phyloP scores from a whole-genome alignment of 2,113 vertebrate genomes.

The Sisor rabdophorus region DNA sequence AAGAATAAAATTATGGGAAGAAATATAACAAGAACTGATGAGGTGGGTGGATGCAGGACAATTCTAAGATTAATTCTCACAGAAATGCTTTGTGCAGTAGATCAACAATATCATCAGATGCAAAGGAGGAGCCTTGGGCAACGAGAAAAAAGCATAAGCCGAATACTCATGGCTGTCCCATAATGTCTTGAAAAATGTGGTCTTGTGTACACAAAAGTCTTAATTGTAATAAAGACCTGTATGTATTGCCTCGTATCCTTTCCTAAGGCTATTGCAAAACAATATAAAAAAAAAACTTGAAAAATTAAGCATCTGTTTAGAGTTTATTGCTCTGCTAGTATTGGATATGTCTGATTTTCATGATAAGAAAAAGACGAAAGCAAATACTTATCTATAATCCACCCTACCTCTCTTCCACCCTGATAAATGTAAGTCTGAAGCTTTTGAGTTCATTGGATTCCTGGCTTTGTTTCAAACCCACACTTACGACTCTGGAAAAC shows the following conservation, averaged over 20 bases:
- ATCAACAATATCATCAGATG: slow-evolving; percentile 61
- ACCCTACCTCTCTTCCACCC: slow-evolving; percentile 39
- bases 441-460: slow-evolving; percentile 50
- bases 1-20: slow-evolving; percentile 20
- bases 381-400: slow-evolving; percentile 23
- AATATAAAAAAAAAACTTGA: slow-evolving; percentile 9
- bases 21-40: slow-evolving; percentile 30
- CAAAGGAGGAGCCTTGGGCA: slow-evolving; percentile 48
- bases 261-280: neutral
- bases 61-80: slow-evolving; percentile 84
- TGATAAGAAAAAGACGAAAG: slow-evolving; percentile 23
- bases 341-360: slow-evolving; percentile 22
- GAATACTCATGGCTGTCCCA: neutral
- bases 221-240: neutral
- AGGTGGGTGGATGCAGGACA: slow-evolving; percentile 56
- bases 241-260: slow-evolving; percentile 17
- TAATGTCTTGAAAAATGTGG: slow-evolving; percentile 4
- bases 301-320: slow-evolving; percentile 9
- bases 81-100: slow-evolving; percentile 80
- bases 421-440: slow-evolving; percentile 44
- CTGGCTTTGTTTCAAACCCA: slow-evolving; percentile 51
- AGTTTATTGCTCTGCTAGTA: slow-evolving; percentile 15
- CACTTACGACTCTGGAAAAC: slow-evolving; percentile 52
- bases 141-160: neutral
- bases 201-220: slow-evolving; percentile 4